Evolutionary conservation across 2,113 vertebrate genomes (phyloP).

Genomic region (Neogale vison): DNA sequence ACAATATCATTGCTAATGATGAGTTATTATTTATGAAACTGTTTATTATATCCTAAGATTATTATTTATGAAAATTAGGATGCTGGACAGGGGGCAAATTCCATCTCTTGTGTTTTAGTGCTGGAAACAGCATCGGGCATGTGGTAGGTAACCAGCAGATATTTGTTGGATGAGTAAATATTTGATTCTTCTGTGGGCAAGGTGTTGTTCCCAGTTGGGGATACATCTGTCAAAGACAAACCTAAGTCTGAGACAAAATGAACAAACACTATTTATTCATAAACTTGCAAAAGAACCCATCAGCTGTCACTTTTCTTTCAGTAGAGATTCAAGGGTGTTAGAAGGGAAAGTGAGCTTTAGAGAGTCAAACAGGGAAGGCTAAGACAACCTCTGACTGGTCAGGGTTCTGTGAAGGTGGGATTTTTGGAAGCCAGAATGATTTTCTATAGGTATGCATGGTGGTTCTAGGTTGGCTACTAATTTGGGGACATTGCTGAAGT

Average conservation of each 20-base stretch:
- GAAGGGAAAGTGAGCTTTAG: background rate
- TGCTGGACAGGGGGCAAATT: background rate
- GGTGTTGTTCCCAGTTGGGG: background rate
- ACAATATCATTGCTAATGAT: background rate
- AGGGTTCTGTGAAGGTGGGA: background rate
- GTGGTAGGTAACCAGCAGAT: background rate
- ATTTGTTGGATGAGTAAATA: background rate
- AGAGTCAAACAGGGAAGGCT: background rate
- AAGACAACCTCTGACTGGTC: background rate
- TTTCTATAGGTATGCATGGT: background rate
- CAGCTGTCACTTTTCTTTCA: background rate
- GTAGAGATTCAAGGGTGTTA: background rate
- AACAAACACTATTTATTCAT: background rate
- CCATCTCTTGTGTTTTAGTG: background rate
- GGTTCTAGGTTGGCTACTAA: background rate
- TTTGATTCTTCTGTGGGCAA: background rate
- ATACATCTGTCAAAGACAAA: conserved; percentile 27
- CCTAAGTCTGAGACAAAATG: conserved; percentile 18
- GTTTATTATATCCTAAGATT: background rate
- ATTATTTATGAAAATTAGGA: background rate
- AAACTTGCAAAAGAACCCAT: background rate
- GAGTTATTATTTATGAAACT: background rate
- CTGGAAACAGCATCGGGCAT: background rate
- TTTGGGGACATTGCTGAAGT: background rate
- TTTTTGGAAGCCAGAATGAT: background rate